phyloP scores from a whole-genome alignment of 2,113 vertebrate genomes.

The Amia ocellicauda region DNA sequence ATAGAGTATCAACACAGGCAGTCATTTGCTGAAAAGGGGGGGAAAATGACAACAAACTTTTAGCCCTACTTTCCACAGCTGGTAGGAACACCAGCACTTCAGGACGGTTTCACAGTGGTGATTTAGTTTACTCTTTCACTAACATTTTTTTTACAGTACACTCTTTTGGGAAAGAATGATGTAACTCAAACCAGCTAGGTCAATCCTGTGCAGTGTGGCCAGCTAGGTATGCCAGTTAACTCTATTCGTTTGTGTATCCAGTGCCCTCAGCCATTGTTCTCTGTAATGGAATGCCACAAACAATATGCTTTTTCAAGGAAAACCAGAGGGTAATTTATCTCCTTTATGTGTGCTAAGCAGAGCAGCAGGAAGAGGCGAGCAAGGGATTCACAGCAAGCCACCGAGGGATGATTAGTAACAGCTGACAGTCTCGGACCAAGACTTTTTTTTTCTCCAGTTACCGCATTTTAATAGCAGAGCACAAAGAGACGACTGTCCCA shows the following conservation, averaged over 20 bases:
- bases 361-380: constrained; percentile 66
- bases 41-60: too few relatives aligned
- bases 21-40: too few relatives aligned
- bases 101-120: too few relatives aligned
- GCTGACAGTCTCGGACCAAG: constrained; percentile 68
- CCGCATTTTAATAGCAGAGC: constrained; percentile 63
- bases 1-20: too few relatives aligned
- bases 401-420: constrained; percentile 76
- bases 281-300: constrained; percentile 68
- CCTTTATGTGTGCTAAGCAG: constrained; percentile 78
- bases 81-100: too few relatives aligned
- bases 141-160: background rate
- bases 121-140: too few relatives aligned
- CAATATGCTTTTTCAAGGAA: constrained; percentile 74
- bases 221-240: constrained; percentile 60
- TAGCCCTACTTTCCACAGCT: too few relatives aligned
- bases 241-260: constrained; percentile 54
- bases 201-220: constrained; percentile 40
- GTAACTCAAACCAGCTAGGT: constrained; percentile 47
- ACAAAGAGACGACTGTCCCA: constrained; percentile 75
- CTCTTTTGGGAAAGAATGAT: constrained; percentile 7
- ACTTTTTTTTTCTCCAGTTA: constrained; percentile 64
- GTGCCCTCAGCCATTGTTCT: constrained; percentile 54
- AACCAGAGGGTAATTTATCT: constrained; percentile 68
- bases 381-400: constrained; percentile 60